Conservation (phyloP, 2,113 vertebrate genomes). For the Charadrius vociferus region DNA sequence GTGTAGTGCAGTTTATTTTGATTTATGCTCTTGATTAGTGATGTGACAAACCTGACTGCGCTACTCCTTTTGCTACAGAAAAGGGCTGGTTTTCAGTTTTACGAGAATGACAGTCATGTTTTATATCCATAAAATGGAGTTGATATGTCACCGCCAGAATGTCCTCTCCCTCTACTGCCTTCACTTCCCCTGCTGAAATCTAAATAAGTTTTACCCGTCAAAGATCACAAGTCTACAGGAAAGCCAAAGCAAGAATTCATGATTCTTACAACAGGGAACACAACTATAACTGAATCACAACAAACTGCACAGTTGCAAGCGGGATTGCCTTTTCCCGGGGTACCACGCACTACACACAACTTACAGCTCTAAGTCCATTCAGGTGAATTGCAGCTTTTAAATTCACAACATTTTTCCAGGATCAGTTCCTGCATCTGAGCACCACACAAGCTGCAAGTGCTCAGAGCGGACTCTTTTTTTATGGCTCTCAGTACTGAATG, state of each 20-base stretch:
- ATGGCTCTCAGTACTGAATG: not conserved
- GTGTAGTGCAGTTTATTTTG: not conserved
- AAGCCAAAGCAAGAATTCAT: not conserved
- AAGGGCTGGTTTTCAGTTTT: not conserved
- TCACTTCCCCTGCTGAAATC: not conserved
- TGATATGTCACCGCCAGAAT: fast-evolving
- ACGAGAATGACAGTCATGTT: not conserved
- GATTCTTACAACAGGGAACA: not conserved
- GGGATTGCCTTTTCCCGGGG: not conserved
- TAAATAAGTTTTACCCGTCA: not conserved
- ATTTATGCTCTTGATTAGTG: not conserved
- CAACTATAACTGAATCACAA: not conserved
- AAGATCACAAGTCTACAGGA: not conserved
- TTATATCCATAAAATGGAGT: not conserved
- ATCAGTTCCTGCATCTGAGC: not conserved
- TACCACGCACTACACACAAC: not conserved
- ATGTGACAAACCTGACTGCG: not conserved
- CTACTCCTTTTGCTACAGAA: not conserved
- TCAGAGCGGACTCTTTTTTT: not conserved
- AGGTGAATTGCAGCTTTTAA: not conserved
- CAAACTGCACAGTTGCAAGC: fast-evolving
- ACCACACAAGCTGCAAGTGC: not conserved
- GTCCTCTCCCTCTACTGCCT: not conserved
- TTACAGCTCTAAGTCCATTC: not conserved
- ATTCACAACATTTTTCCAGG: not conserved